These are phyloP conservation scores for Aphelenchoides besseyi DNA, from an alignment of 1,140 invertebrate species.

Conservation along the genomic window DNA sequence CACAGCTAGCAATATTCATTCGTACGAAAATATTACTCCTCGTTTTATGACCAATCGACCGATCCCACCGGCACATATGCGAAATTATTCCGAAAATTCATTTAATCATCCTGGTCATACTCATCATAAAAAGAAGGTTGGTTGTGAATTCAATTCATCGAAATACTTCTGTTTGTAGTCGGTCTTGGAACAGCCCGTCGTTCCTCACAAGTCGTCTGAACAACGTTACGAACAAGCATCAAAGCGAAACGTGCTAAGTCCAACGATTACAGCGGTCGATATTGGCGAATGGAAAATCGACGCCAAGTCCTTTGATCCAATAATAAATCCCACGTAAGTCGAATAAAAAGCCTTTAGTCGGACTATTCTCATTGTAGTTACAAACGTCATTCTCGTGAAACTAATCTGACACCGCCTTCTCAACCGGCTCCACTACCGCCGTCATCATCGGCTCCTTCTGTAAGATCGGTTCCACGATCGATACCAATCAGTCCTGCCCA, in stretches of 20 bases:
- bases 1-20: too few species aligned
- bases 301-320: not conserved
- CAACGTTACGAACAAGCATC: not conserved
- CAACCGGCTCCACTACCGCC: not conserved
- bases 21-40: not conserved
- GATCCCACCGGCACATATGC: not conserved
- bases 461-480: too few species aligned
- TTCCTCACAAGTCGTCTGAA: not conserved
- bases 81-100: not conserved
- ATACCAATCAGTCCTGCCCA: too few species aligned
- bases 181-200: not conserved
- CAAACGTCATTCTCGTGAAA: not conserved
- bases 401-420: not conserved
- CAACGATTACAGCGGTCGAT: not conserved
- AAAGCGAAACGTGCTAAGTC: not conserved
- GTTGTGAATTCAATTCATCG: not conserved
- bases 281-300: not conserved
- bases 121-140: not conserved
- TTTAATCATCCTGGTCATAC: not conserved
- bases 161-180: not conserved
- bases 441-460: too few species aligned
- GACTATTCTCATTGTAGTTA: not conserved
- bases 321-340: not conserved
- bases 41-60: not conserved
- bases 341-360: not conserved